Evolutionary conservation across 2,888 invertebrate genomes (phyloP).

Genomic region (Acheta domesticus): DNA sequence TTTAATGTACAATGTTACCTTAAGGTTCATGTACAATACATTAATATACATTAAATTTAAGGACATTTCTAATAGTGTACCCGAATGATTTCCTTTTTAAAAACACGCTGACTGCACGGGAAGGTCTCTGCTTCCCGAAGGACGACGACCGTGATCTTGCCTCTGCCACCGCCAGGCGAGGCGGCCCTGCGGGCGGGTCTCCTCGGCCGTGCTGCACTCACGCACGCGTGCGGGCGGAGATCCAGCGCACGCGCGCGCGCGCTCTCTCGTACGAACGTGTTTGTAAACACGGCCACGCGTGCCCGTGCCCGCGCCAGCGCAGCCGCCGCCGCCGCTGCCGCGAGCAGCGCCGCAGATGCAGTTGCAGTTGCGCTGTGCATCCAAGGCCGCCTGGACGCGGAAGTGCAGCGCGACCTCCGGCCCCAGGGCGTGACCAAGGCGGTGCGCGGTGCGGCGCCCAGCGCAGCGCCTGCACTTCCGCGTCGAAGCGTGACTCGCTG

Average conservation of each 20-base stretch:
- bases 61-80: no score
- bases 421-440: neutral
- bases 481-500: no score
- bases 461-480: no score
- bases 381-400: neutral
- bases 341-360: neutral
- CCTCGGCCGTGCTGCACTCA: neutral
- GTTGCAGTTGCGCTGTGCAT: neutral
- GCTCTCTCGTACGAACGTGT: neutral
- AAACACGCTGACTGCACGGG: no score
- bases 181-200: neutral
- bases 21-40: no score
- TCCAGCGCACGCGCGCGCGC: neutral
- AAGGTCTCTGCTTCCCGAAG: neutral
- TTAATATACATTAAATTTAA: no score
- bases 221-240: slow-evolving; percentile 4
- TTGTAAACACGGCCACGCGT: neutral
- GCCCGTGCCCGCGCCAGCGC: neutral
- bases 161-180: neutral
- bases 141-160: neutral
- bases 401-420: neutral
- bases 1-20: no score
- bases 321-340: neutral
- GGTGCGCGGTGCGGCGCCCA: neutral
- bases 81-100: no score